phyloP scores from a whole-genome alignment of 2,113 vertebrate species.

The Naja naja region DNA sequence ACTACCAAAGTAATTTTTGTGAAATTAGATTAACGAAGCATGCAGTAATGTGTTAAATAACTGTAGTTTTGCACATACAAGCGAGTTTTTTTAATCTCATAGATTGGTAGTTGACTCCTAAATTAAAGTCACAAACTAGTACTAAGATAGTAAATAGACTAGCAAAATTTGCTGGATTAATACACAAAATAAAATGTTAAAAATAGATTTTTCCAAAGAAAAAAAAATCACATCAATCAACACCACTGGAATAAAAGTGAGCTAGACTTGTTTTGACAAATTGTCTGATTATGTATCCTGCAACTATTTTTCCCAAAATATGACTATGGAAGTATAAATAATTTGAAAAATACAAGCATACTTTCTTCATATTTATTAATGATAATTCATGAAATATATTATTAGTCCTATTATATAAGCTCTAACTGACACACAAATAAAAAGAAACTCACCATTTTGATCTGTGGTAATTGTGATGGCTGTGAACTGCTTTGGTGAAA shows the following conservation, averaged over 20 bases:
- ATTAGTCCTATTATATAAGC: neutral
- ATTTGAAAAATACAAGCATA: neutral
- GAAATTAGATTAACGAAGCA: neutral
- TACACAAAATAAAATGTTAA: neutral
- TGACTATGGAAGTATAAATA: neutral
- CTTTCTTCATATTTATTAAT: neutral
- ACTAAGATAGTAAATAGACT: neutral
- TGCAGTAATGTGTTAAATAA: neutral
- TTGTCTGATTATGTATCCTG: neutral
- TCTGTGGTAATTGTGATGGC: slow-evolving; percentile 88
- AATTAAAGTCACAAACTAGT: neutral
- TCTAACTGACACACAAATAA: neutral
- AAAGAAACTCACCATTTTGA: slow-evolving; percentile 84
- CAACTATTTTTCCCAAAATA: neutral
- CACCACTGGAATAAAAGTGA: neutral
- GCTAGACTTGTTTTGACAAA: neutral
- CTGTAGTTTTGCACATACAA: neutral
- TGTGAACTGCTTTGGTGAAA: slow-evolving; percentile 84
- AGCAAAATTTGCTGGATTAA: neutral
- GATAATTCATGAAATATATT: neutral
- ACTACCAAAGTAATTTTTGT: neutral
- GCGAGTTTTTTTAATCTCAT: neutral
- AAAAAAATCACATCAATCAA: neutral
- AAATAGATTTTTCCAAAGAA: neutral
- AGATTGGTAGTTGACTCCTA: neutral